Evolutionary conservation across 2,113 vertebrate genomes (phyloP).

Genomic region (Hiodon alosoides): DNA sequence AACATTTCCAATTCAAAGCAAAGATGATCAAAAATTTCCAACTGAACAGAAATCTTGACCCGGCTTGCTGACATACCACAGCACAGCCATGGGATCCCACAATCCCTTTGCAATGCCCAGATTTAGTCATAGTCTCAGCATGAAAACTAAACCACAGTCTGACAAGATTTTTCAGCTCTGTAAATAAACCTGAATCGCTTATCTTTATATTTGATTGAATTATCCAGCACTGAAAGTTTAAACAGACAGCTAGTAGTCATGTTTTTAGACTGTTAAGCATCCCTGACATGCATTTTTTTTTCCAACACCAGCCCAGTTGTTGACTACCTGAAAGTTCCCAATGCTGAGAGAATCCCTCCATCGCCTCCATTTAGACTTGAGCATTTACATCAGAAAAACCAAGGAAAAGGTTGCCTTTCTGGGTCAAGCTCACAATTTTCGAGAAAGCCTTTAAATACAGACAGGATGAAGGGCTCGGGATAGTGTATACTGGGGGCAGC

Average conservation of each 20-base stretch:
- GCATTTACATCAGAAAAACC: conserved; percentile 12
- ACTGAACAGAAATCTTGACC: neutral
- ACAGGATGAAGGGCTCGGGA: conserved; percentile 2
- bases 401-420: conserved; percentile 33
- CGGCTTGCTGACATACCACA: no score
- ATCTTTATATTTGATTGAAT: neutral
- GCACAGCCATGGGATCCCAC: no score
- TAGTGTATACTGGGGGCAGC: conserved; percentile 21
- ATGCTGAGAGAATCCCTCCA: conserved; percentile 18
- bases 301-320: conserved; percentile 23
- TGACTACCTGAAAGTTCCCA: conserved; percentile 20
- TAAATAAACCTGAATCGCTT: neutral
- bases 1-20: neutral
- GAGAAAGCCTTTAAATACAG: conserved; percentile 23
- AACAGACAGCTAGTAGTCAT: neutral
- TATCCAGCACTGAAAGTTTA: neutral
- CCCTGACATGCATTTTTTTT: conserved; percentile 34
- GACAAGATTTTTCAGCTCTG: neutral
- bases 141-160: neutral
- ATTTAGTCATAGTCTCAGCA: neutral
- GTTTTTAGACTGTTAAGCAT: conserved; percentile 18
- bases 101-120: no score
- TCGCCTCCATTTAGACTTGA: conserved; percentile 23
- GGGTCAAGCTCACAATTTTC: conserved; percentile 32
- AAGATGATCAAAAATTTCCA: neutral